Percentiles rank a stretch among this genome's conserved stretches.
Conservation (phyloP, 1,140 invertebrate genomes). For the Trichonephila clavipes region DNA sequence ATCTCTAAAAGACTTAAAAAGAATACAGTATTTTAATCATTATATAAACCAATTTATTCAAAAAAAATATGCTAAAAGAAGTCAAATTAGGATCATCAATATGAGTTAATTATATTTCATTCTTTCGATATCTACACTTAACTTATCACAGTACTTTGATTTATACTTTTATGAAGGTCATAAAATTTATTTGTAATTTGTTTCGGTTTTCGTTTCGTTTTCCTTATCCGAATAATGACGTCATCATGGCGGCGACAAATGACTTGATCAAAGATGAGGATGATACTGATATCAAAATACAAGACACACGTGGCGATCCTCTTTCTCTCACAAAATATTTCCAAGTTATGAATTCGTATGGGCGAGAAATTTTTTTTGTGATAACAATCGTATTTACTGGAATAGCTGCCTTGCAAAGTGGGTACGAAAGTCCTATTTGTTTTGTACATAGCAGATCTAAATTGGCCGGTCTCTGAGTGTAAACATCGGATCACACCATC, state of each 20-base stretch:
- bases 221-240: slow-evolving; percentile 69
- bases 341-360: slow-evolving; percentile 77
- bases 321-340: slow-evolving; percentile 31
- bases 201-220: slow-evolving; percentile 31
- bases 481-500: background rate
- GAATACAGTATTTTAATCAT: no score
- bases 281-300: slow-evolving; percentile 67
- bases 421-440: slow-evolving; percentile 80
- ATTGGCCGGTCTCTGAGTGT: slow-evolving; percentile 25
- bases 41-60: no score
- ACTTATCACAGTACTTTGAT: no score
- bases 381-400: slow-evolving; percentile 78
- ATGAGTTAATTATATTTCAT: no score
- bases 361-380: slow-evolving; percentile 73
- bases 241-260: slow-evolving; percentile 75
- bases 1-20: no score
- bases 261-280: slow-evolving; percentile 70
- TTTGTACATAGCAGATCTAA: background rate
- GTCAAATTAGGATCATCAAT: no score
- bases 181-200: no score
- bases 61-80: no score
- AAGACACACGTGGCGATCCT: slow-evolving; percentile 74
- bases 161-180: no score
- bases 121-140: no score
- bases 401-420: slow-evolving; percentile 82